These are phyloP conservation scores for Bambusicola thoracicus DNA, from an alignment of 2,113 vertebrate genomes.

Conservation along the genomic window DNA sequence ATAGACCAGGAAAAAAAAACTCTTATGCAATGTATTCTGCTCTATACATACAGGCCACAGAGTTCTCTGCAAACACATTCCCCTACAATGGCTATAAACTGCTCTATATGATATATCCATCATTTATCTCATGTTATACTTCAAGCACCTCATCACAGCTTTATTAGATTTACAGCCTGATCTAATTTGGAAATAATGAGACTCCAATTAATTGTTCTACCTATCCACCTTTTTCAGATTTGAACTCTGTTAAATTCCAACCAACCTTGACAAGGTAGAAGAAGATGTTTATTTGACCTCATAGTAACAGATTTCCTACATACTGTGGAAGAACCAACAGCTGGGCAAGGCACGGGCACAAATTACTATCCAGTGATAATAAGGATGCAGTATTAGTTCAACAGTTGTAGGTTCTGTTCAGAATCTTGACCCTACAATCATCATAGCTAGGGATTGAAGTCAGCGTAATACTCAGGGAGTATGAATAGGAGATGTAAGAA, in stretches of 20 bases:
- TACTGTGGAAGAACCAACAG: neutral
- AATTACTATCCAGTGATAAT: neutral
- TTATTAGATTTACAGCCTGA: neutral
- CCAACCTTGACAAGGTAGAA: neutral
- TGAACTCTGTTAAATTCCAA: neutral
- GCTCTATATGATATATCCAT: neutral
- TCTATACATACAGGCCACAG: neutral
- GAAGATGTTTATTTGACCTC: neutral
- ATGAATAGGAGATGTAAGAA: neutral
- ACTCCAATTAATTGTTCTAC: neutral
- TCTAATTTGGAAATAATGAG: neutral
- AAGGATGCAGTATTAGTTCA: neutral
- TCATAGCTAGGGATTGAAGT: neutral
- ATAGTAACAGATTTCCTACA: neutral
- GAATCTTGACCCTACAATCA: neutral
- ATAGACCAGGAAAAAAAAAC: neutral
- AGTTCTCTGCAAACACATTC: neutral
- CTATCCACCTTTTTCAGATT: neutral
- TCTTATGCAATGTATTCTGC: neutral
- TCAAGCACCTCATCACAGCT: neutral
- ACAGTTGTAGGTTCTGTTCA: neutral
- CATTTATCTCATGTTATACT: neutral
- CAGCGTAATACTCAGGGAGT: neutral
- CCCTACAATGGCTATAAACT: neutral
- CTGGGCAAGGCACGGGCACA: neutral